These are phyloP conservation scores for Pterocles gutturalis DNA, from an alignment of 2,113 vertebrate species.

Conservation along the genomic window DNA sequence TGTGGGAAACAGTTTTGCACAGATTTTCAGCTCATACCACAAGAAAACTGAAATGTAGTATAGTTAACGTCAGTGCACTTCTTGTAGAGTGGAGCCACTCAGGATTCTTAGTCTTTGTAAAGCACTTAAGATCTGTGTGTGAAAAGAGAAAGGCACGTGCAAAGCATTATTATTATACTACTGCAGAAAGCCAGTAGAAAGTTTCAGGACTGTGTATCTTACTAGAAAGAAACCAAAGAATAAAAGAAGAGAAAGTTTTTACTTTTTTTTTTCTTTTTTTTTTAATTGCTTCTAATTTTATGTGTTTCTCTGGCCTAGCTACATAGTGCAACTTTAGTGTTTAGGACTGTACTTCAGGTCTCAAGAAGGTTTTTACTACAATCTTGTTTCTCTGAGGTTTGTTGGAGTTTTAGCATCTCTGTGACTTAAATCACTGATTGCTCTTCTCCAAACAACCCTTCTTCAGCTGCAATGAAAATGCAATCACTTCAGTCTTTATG, in stretches of 20 bases:
- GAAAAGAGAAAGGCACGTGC: not conserved
- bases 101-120: not conserved
- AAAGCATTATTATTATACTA: not conserved
- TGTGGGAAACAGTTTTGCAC: rapidly evolving
- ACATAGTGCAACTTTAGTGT: not conserved
- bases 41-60: not conserved
- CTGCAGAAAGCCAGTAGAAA: not conserved
- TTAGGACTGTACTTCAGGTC: not conserved
- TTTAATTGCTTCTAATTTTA: not conserved
- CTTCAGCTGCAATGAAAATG: not conserved
- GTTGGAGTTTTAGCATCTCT: not conserved
- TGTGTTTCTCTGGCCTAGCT: not conserved
- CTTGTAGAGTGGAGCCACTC: not conserved
- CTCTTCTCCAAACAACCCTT: not conserved
- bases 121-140: not conserved
- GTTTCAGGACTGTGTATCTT: not conserved
- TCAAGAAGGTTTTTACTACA: not conserved
- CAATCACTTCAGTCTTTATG: not conserved
- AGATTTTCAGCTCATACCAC: not conserved
- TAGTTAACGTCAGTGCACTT: not conserved
- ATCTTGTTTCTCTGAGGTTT: not conserved
- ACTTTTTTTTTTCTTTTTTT: not conserved
- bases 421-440: not conserved
- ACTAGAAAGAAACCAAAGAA: not conserved
- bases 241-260: rapidly evolving